A percentile compares a stretch with the other conserved stretches of the same genome.
Evolutionary conservation across 2,797 vertebrate genomes (phyloP).

Genomic region (Garrulus glandarius): DNA sequence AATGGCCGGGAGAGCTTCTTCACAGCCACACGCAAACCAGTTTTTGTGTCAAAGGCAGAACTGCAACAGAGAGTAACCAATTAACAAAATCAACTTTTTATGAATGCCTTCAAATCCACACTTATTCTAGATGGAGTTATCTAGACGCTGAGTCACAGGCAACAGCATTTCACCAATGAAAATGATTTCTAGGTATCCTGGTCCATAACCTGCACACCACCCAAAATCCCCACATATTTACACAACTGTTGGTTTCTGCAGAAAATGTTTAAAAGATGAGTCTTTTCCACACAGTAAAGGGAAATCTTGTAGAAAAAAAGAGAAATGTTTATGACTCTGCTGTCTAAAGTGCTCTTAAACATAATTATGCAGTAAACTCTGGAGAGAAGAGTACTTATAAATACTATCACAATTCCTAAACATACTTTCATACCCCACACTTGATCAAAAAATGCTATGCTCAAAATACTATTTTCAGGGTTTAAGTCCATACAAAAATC

Average conservation of each 20-base stretch:
- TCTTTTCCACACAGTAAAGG: background rate
- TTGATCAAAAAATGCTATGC: background rate
- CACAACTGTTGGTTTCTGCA: background rate
- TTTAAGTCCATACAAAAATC: background rate
- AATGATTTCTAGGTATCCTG: background rate
- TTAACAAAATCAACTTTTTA: background rate
- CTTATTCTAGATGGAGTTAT: background rate
- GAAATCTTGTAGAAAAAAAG: background rate
- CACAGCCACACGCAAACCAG: constrained; percentile 86
- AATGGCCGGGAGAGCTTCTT: constrained; percentile 98
- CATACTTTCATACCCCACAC: background rate
- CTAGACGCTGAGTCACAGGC: background rate
- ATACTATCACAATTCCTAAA: background rate
- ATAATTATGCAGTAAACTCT: background rate
- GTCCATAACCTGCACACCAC: background rate
- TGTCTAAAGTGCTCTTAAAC: background rate
- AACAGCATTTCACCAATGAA: background rate
- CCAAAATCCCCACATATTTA: background rate
- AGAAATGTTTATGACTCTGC: background rate
- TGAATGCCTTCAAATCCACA: background rate
- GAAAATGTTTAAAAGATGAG: background rate
- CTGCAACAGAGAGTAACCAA: constrained; percentile 65
- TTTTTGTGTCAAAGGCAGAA: constrained; percentile 86
- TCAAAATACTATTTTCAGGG: background rate
- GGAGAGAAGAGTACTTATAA: background rate